Percentiles rank a stretch among this genome's conserved stretches.
phyloP scores from a whole-genome alignment of 2,113 vertebrate species.

The Hippopotamus amphibius region DNA sequence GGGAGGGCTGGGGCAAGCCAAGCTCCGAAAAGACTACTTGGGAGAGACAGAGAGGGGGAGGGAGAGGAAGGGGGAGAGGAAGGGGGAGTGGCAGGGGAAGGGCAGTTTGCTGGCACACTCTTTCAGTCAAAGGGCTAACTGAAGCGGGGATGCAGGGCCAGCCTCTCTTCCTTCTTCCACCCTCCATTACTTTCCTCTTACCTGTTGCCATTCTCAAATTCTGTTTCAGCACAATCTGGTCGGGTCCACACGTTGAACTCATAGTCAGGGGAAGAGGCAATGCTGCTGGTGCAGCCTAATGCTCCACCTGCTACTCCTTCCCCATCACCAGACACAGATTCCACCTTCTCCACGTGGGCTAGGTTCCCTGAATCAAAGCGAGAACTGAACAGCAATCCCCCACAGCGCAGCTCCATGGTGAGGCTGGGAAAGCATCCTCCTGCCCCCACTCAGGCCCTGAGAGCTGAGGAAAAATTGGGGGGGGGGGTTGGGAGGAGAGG shows the following conservation, averaged over 20 bases:
- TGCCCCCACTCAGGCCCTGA: conserved; percentile 69
- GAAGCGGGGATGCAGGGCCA: neutral
- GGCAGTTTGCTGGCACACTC: too few relatives aligned
- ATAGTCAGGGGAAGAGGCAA: conserved; percentile 87
- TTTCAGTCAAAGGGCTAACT: neutral
- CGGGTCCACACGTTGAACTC: conserved; percentile 97
- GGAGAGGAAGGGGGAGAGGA: too few relatives aligned
- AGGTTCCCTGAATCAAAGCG: conserved; percentile 97
- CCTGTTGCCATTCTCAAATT: conserved; percentile 98
- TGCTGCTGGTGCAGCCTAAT: conserved; percentile 25
- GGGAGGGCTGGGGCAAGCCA: neutral
- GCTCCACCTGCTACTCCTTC: conserved; percentile 67
- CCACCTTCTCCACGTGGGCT: conserved; percentile 93
- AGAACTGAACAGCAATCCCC: conserved; percentile 94
- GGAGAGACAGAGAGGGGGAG: neutral
- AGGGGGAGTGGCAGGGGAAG: neutral
- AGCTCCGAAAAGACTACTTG: neutral
- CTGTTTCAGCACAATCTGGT: conserved; percentile 95
- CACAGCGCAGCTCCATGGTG: conserved; percentile 85
- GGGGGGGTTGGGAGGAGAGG: neutral
- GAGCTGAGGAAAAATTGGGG: conserved; percentile 33
- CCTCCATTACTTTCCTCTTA: conserved; percentile 66
- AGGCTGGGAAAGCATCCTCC: conserved; percentile 82
- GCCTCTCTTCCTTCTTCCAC: neutral
- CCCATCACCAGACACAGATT: conserved; percentile 76